A percentile compares a stretch with the other conserved stretches of the same genome.
Conservation (phyloP, 2,797 vertebrate genomes). For the Falco columbarius region DNA sequence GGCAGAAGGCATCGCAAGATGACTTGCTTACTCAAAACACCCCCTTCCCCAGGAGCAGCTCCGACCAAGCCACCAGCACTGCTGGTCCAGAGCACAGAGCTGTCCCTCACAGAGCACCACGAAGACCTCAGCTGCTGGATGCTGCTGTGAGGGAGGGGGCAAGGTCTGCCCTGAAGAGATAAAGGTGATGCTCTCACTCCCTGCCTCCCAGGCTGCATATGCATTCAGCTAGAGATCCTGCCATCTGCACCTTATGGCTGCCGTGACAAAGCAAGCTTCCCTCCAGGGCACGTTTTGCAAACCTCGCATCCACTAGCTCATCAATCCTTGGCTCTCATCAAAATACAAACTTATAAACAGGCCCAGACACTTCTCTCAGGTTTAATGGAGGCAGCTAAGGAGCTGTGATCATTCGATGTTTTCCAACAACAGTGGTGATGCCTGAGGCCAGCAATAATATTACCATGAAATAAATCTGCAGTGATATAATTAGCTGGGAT, state of each 20-base stretch:
- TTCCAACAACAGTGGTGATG: slow-evolving; percentile 52
- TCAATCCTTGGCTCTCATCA: slow-evolving; percentile 55
- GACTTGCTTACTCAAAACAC: rapidly evolving
- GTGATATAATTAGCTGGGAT: slow-evolving; percentile 69
- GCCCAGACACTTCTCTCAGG: slow-evolving; percentile 46
- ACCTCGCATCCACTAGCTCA: slow-evolving; percentile 4
- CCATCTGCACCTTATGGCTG: slow-evolving; percentile 45
- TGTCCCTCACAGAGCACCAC: rapidly evolving
- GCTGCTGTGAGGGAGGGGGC: not conserved
- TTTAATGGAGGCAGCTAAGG: slow-evolving; percentile 64
- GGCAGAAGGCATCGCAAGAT: not conserved
- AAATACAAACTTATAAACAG: slow-evolving; percentile 55
- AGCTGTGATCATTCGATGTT: slow-evolving; percentile 52
- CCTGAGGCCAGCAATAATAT: slow-evolving; percentile 69
- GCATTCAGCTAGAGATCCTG: not conserved
- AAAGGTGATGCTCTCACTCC: not conserved
- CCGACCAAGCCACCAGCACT: not conserved
- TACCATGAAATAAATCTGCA: slow-evolving; percentile 73
- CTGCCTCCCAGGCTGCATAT: not conserved
- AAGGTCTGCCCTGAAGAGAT: not conserved
- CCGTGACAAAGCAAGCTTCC: not conserved
- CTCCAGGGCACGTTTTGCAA: slow-evolving; percentile 35
- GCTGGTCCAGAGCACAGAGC: rapidly evolving
- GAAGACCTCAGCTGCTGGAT: rapidly evolving
- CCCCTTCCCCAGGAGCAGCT: not conserved